Percentiles rank a stretch among this genome's conserved stretches.
Evolutionary conservation across 1,140 invertebrate species (phyloP).

Genomic region (Drosophila ogumai): DNA sequence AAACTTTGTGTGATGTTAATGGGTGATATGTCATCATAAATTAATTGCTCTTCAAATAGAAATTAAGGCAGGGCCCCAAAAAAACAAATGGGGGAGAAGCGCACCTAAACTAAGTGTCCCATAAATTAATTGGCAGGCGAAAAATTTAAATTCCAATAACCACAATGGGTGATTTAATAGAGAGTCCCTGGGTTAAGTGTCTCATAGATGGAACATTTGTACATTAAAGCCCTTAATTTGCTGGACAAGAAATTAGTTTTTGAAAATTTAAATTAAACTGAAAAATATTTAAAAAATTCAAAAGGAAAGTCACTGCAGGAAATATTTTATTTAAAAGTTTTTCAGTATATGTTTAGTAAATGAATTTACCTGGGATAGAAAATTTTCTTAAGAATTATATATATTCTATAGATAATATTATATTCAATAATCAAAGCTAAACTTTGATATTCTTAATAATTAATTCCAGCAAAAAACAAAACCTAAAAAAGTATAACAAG

Average conservation of each 20-base stretch:
- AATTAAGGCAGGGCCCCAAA: slow-evolving; percentile 15
- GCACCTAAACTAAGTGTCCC: slow-evolving; percentile 30
- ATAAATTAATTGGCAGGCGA: slow-evolving; percentile 31
- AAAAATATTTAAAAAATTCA: not conserved
- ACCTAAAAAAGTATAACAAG: not conserved
- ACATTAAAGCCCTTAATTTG: not conserved
- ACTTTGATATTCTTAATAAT: not conserved
- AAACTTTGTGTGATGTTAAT: slow-evolving; percentile 46
- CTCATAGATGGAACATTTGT: not conserved
- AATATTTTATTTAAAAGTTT: not conserved
- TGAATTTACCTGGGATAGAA: too few species aligned
- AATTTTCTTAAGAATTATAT: too few species aligned
- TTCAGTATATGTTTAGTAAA: not conserved
- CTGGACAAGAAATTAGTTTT: not conserved
- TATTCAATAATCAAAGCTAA: not conserved
- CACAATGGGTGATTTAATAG: not conserved
- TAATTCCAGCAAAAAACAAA: not conserved
- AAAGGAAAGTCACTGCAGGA: not conserved
- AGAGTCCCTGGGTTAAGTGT: slow-evolving; percentile 2
- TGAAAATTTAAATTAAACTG: not conserved
- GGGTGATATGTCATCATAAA: slow-evolving; percentile 69
- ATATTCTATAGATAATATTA: too few species aligned
- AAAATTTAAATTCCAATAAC: slow-evolving; percentile 7
- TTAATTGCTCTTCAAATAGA: slow-evolving; percentile 54
- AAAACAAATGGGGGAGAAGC: not conserved